Evolutionary conservation across 2,113 vertebrate species (phyloP).

Genomic region (Thunnus thynnus): DNA sequence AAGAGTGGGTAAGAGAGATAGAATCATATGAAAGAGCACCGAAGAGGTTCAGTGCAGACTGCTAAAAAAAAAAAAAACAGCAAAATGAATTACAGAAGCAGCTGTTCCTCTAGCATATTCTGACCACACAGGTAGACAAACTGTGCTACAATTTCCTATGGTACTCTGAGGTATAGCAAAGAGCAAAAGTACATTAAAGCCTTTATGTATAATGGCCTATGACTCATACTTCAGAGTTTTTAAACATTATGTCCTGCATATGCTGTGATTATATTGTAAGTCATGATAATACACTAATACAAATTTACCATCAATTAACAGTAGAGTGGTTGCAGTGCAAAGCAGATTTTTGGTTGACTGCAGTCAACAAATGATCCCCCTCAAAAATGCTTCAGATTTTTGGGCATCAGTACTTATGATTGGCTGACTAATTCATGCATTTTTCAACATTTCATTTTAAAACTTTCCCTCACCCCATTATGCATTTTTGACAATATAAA

Average conservation of each 20-base stretch:
- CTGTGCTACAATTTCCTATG: background rate
- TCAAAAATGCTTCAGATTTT: background rate
- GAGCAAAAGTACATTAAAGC: background rate
- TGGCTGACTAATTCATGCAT: background rate
- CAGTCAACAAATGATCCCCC: background rate
- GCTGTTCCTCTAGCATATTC: conserved; percentile 12
- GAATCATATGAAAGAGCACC: conserved; percentile 16
- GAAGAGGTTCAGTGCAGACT: conserved; percentile 4
- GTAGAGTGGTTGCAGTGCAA: background rate
- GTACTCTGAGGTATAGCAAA: background rate
- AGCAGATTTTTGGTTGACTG: background rate
- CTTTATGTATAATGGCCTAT: background rate
- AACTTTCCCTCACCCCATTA: background rate
- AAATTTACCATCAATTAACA: background rate
- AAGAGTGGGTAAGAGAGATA: conserved; percentile 4
- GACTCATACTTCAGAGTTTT: background rate
- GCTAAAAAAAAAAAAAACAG: background rate
- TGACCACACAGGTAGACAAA: conserved; percentile 32
- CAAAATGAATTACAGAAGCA: conserved; percentile 21
- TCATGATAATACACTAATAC: background rate
- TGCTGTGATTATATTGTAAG: background rate
- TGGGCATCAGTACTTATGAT: background rate
- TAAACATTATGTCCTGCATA: background rate
- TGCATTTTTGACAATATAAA: background rate
- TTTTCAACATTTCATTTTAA: background rate